These are phyloP conservation scores for Drosophila kambysellisi DNA, from an alignment of 2,888 invertebrate species.

Conservation along the genomic window DNA sequence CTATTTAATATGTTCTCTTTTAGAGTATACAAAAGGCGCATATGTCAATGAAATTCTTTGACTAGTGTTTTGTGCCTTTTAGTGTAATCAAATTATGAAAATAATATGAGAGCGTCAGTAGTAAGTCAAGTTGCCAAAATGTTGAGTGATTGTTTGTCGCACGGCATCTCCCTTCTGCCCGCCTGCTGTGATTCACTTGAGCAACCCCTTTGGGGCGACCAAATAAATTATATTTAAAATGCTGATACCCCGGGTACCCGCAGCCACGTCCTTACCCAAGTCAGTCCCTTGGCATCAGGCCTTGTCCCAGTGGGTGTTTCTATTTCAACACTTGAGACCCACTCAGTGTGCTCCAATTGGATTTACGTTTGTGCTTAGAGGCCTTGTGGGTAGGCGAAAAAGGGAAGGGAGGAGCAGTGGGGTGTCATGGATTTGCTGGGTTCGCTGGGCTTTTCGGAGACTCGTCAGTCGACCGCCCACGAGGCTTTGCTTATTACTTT, in stretches of 20 bases:
- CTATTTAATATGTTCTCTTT: background rate
- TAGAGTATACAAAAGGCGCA: slow-evolving; percentile 28
- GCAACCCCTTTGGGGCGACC: slow-evolving; percentile 70
- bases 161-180: slow-evolving; percentile 29
- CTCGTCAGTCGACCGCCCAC: slow-evolving; percentile 66
- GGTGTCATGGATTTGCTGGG: slow-evolving; percentile 14
- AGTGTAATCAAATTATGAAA: slow-evolving; percentile 81
- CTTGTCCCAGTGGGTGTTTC: slow-evolving; percentile 73
- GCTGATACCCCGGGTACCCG: slow-evolving; percentile 27
- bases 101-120: slow-evolving; percentile 67
- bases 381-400: slow-evolving; percentile 18
- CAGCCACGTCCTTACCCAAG: background rate
- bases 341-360: slow-evolving; percentile 66
- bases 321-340: slow-evolving; percentile 69
- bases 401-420: background rate
- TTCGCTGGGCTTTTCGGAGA: slow-evolving; percentile 30
- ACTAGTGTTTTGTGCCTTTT: slow-evolving; percentile 48
- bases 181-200: slow-evolving; percentile 71
- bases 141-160: slow-evolving; percentile 78
- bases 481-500: slow-evolving; percentile 77
- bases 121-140: slow-evolving; percentile 78
- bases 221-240: slow-evolving; percentile 79
- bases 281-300: slow-evolving; percentile 33
- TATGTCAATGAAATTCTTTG: background rate
- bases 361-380: slow-evolving; percentile 56